Percentiles rank a stretch among this genome's conserved stretches.
Conservation (phyloP, 1,140 invertebrate genomes). For the Apis dorsata region DNA sequence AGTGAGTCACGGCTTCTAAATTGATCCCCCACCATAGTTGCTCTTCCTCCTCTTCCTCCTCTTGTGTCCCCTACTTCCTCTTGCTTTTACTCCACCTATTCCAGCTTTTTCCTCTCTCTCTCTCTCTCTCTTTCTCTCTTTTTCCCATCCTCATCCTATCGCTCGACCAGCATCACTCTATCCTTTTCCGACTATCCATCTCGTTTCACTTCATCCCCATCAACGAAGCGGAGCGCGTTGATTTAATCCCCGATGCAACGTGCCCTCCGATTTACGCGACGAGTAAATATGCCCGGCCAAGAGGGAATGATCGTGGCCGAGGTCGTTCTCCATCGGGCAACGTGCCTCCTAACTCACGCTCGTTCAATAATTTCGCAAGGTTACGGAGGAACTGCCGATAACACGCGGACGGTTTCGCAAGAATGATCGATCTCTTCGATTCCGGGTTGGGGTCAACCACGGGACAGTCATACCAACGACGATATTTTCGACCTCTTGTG, state of each 20-base stretch:
- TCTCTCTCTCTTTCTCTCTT: not conserved
- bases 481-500: not conserved
- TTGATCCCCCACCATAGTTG: slow-evolving; percentile 50
- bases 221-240: slow-evolving; percentile 38
- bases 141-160: not conserved
- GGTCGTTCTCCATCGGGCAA: slow-evolving; percentile 19
- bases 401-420: slow-evolving; percentile 24
- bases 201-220: slow-evolving; percentile 37
- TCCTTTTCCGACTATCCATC: not conserved
- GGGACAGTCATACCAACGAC: slow-evolving; percentile 8
- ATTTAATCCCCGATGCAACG: slow-evolving; percentile 45
- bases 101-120: not conserved
- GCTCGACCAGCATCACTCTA: not conserved
- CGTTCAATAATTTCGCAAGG: slow-evolving; percentile 64
- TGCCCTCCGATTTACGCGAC: slow-evolving; percentile 32
- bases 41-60: slow-evolving; percentile 29
- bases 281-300: slow-evolving; percentile 36
- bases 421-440: slow-evolving; percentile 53
- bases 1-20: slow-evolving; percentile 63
- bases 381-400: slow-evolving; percentile 48
- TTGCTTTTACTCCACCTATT: slow-evolving; percentile 23
- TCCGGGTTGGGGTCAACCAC: not conserved
- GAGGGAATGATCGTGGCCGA: slow-evolving; percentile 29
- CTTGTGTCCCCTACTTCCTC: not conserved
- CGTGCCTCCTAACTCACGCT: slow-evolving; percentile 13